Evolutionary conservation across 2,113 vertebrate genomes (phyloP).

Genomic region (Oryzias woworae): DNA sequence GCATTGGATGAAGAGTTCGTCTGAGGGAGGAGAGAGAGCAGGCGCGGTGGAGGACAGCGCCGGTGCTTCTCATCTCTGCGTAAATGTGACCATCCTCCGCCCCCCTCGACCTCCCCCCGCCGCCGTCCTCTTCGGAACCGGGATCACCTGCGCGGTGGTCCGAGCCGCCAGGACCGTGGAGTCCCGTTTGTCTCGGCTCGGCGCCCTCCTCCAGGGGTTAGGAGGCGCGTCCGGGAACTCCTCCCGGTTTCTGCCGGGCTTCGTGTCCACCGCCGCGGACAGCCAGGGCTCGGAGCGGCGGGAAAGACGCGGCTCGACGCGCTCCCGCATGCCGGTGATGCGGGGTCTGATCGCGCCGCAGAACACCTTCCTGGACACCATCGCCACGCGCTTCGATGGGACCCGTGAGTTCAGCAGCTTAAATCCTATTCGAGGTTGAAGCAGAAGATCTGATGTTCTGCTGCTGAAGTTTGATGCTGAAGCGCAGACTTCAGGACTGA

Average conservation of each 20-base stretch:
- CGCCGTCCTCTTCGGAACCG: constrained; percentile 19
- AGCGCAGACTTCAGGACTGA: no score
- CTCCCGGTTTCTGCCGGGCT: constrained; percentile 70
- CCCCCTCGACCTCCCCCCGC: constrained; percentile 23
- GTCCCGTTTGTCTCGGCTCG: constrained; percentile 67
- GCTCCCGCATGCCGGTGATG: constrained; percentile 73
- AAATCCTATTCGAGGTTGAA: no score
- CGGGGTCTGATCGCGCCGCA: constrained; percentile 71
- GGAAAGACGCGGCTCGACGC: constrained; percentile 71
- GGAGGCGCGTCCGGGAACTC: constrained; percentile 67
- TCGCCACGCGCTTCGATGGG: constrained; percentile 75
- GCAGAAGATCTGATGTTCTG: no score
- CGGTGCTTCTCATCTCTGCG: constrained; percentile 51
- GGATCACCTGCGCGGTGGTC: constrained; percentile 51
- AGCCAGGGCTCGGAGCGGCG: constrained; percentile 65
- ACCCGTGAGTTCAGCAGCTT: constrained; percentile 65
- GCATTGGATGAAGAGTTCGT: constrained; percentile 2
- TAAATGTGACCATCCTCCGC: constrained; percentile 58
- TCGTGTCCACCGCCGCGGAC: constrained; percentile 57
- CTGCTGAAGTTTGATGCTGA: no score
- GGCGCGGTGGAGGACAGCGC: constrained; percentile 24
- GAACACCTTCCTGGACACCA: constrained; percentile 76
- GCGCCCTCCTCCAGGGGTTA: constrained; percentile 72
- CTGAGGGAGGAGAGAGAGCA: constrained; percentile 6
- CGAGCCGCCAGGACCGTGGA: constrained; percentile 59